phyloP scores from a whole-genome alignment of 2,113 vertebrate genomes.

The Geococcyx californianus region DNA sequence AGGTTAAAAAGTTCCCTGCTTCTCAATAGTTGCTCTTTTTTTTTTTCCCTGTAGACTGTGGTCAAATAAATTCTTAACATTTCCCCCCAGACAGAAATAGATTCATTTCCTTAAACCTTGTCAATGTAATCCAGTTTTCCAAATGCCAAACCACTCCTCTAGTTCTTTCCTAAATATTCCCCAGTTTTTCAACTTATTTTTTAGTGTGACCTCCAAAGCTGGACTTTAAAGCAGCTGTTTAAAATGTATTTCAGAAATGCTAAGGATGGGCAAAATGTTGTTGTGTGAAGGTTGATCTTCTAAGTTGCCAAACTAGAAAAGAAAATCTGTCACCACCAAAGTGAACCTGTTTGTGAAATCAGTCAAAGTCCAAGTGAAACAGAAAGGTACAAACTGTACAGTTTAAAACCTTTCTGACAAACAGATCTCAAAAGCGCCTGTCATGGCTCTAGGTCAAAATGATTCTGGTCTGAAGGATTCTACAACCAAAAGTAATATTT shows the following conservation, averaged over 20 bases:
- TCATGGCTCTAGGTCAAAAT: neutral
- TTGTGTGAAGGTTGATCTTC: neutral
- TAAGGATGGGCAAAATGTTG: neutral
- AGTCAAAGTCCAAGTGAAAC: neutral
- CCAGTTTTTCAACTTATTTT: neutral
- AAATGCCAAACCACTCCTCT: neutral
- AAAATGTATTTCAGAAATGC: neutral
- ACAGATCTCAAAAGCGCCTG: rapidly evolving
- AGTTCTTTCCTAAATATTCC: neutral
- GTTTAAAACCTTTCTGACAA: neutral
- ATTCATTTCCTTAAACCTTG: neutral
- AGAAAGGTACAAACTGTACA: neutral
- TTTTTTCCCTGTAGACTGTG: neutral
- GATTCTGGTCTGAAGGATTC: neutral
- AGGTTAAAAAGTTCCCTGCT: neutral
- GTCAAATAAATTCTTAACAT: neutral
- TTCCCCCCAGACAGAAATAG: neutral
- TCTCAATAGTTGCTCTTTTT: neutral
- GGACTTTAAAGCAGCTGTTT: neutral
- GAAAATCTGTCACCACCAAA: neutral
- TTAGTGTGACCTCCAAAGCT: neutral
- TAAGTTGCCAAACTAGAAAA: neutral
- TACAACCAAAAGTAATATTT: neutral
- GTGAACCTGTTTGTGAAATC: neutral
- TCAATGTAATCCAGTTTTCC: neutral